Base-by-base conservation (phyloP, 2,888 invertebrate genomes). In the Brachycybe producta region DNA sequence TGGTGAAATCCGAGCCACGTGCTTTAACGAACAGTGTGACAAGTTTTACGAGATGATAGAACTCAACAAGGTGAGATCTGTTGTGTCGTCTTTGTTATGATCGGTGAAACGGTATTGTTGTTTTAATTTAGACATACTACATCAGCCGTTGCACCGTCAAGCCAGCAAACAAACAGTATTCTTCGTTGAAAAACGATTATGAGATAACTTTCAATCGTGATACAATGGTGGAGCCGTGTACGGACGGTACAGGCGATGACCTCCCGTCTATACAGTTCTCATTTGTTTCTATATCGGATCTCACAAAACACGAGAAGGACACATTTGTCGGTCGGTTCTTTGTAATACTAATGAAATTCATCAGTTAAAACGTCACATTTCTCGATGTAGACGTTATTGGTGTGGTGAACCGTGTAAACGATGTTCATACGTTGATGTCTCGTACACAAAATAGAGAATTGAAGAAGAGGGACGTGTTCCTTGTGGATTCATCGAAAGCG, bases 1-100 rank as follows among this genome's bases (percentile, higher is more conserved):
- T 53, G 92, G 94, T 2, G 94, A 95, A 69, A 94, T 97, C 57
- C 73, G 88, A 55, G 84, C 83, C 34, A 94, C 94, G 0, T 91
- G 80, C 2, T 97, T 97, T 65, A 82, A 78, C 58, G 84, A 84
- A 49, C 76, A 80, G 58, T 84, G 83, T 55, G 94, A 94, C 61
- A 86, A 84, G 62, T 95, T 78, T 66, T 92, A 79, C 65, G 83
- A 90, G 59, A 75, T 84, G 71, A 74, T 97, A 58, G 84, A 95
- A 75, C 82, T 87, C 4, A 58, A 58, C 24, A 57, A 63, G 43
- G 62, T 61, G 24, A 36, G n/a, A 15, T 15, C 8, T 11, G n/a
- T 30, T n/a, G 32, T 30, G n/a, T n/a, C 17, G 17, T 4, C 17
- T 35, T 35, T 35, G 2, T 2, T 35, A 15, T 35, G 35, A 35